Evolutionary conservation across 2,113 vertebrate genomes (phyloP).

Genomic region (Ranitomeya variabilis): DNA sequence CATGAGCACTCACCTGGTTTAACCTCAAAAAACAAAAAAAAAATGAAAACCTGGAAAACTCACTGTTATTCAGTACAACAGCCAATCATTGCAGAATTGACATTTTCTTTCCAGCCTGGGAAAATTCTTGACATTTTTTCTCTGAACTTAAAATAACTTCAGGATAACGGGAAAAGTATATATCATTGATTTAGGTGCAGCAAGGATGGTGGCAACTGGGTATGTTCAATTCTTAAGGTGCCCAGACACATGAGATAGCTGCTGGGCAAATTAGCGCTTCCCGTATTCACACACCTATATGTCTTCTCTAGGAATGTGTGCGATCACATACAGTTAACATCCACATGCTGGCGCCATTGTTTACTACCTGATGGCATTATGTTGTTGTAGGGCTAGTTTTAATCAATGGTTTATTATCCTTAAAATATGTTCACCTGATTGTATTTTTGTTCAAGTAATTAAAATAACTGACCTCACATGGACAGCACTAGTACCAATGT

Average conservation of each 20-base stretch:
- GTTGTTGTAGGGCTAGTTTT: no score
- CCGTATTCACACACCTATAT: not conserved
- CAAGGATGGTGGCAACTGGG: not conserved
- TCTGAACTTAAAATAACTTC: not conserved
- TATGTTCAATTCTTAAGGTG: not conserved
- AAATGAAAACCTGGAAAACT: not conserved
- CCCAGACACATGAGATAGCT: not conserved
- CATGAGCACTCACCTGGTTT: conserved; percentile 38
- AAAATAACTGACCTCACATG: no score
- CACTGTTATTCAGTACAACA: not conserved
- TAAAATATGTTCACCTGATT: no score
- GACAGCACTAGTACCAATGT: no score
- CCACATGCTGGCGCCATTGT: not conserved
- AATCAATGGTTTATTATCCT: no score
- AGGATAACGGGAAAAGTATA: not conserved
- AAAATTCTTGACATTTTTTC: not conserved
- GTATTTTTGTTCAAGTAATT: no score
- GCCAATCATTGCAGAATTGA: not conserved
- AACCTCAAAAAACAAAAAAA: not conserved
- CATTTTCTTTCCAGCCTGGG: not conserved
- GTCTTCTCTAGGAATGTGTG: not conserved
- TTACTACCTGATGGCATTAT: not conserved
- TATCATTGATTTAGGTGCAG: not conserved
- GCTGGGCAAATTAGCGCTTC: no score
- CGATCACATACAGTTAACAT: not conserved